Evolutionary conservation across 2,888 invertebrate genomes (phyloP).

Genomic region (Bunonema sp.): DNA sequence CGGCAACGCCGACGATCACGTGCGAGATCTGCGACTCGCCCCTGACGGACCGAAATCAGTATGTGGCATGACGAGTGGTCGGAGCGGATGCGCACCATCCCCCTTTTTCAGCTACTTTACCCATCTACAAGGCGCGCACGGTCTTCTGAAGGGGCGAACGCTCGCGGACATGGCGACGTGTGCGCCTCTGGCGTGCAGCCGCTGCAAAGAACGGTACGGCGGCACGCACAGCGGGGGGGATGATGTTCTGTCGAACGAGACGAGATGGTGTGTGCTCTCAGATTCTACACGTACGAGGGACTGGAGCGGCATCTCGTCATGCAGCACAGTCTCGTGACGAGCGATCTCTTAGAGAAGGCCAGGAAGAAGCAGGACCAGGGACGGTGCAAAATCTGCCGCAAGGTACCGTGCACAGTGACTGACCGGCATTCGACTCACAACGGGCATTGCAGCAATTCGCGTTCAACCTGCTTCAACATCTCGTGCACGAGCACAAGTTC

Average conservation of each 20-base stretch:
- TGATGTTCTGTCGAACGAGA: neutral
- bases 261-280: neutral
- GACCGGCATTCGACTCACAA: neutral
- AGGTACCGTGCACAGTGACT: conserved; percentile 52
- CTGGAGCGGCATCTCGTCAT: conserved; percentile 82
- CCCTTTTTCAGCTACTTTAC: conserved; percentile 10
- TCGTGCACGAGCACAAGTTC: conserved; percentile 36
- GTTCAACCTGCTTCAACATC: conserved; percentile 43
- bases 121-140: too few species aligned
- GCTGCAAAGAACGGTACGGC: conserved; percentile 26
- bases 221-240: neutral
- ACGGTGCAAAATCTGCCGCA: conserved; percentile 80
- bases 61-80: conserved; percentile 9
- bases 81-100: neutral
- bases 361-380: conserved; percentile 85
- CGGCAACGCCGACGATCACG: conserved; percentile 2
- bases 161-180: conserved; percentile 30
- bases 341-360: conserved; percentile 85
- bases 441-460: conserved; percentile 32
- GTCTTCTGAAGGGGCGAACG: conserved; percentile 21
- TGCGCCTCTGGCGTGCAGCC: conserved; percentile 35
- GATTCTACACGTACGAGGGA: conserved; percentile 87
- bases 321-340: conserved; percentile 80
- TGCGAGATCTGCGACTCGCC: conserved; percentile 37
- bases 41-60: conserved; percentile 16